Base-by-base conservation (phyloP, 2,113 vertebrate species). In the Sigmodon hispidus region DNA sequence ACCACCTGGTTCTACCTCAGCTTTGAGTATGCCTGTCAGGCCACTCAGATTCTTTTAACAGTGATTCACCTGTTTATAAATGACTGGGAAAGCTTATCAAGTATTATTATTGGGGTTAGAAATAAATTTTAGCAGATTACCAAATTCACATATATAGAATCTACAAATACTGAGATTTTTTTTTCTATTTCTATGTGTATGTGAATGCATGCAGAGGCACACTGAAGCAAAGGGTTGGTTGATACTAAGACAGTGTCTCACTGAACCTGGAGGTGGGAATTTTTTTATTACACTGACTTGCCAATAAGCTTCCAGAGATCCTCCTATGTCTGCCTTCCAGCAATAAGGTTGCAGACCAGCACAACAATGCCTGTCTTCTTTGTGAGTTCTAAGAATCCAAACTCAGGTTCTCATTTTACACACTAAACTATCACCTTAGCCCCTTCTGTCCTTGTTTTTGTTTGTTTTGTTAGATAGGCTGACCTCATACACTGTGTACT, bases 141-240 rank as follows among this genome's bases (percentile, higher is more conserved):
- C 65, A 91, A 29, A 94, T 65, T 93, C 16, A 31, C 55, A 95
- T 87, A 31, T 92, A 89, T 5, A 90, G 70, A 65, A 50, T 92
- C 91, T 16, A 45, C 4, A 31, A 43, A 84, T 59, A 57, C n/a
- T 13, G 22, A 40, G 36, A 45, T 65, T 63, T 45, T n/a, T 57
- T 40, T 29, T 16, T 13, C 55, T 83, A 1, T 61, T 43, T 61
- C 55, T 61, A 24, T 83, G 13, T 81, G 36, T n/a, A n/a, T 43
- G 24, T 80, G 34, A 5, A 24, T 61, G 57, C 12, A 43, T 61
- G 13, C 55, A 61, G 57, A 61, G 24, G 24, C n/a, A 59, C 55
- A 24, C 61, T 22, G 22, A 16, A 13, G 79, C n/a, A 40, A 59
- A 59, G 22, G 24, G 34, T 55, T 55, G 34, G 3, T 29, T 61